phyloP scores from a whole-genome alignment of 1,140 invertebrate genomes.

The Drosophila nigromelanica region DNA sequence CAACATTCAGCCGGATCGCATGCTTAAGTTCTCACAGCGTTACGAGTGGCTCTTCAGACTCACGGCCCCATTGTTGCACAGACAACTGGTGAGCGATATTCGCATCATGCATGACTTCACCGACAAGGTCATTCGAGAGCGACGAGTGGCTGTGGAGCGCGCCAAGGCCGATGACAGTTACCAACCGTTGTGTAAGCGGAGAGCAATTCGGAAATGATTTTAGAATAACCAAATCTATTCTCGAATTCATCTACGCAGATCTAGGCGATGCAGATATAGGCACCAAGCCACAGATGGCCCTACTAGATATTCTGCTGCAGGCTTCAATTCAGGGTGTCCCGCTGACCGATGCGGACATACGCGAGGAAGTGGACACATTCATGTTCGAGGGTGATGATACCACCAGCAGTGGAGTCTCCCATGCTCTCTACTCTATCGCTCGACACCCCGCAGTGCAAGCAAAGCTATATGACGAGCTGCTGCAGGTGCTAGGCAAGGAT shows the following conservation, averaged over 20 bases:
- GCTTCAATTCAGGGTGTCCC: slow-evolving; percentile 85
- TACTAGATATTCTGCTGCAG: slow-evolving; percentile 90
- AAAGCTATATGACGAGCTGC: slow-evolving; percentile 86
- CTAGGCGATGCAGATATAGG: slow-evolving; percentile 71
- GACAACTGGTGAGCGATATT: slow-evolving; percentile 54
- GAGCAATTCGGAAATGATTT: neutral
- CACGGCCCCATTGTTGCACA: slow-evolving; percentile 41
- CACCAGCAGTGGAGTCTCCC: slow-evolving; percentile 66
- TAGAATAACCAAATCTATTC: slow-evolving; percentile 32
- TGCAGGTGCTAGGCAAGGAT: slow-evolving; percentile 84
- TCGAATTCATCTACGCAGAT: slow-evolving; percentile 37
- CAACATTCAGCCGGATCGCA: slow-evolving; percentile 65
- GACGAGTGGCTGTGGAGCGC: slow-evolving; percentile 48
- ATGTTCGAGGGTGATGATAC: slow-evolving; percentile 88
- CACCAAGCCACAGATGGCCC: slow-evolving; percentile 87
- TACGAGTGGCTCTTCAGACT: slow-evolving; percentile 65
- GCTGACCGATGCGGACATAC: slow-evolving; percentile 87
- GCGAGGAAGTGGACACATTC: slow-evolving; percentile 90
- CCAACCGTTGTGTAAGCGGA: slow-evolving; percentile 57
- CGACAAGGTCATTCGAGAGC: slow-evolving; percentile 72
- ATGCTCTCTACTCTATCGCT: slow-evolving; percentile 59
- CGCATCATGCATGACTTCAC: slow-evolving; percentile 75
- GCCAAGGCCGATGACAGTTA: slow-evolving; percentile 62
- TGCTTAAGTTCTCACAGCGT: slow-evolving; percentile 62
- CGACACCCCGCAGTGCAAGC: slow-evolving; percentile 83